Conservation (phyloP, 2,888 invertebrate genomes). For the Ormyrus pomaceus region DNA sequence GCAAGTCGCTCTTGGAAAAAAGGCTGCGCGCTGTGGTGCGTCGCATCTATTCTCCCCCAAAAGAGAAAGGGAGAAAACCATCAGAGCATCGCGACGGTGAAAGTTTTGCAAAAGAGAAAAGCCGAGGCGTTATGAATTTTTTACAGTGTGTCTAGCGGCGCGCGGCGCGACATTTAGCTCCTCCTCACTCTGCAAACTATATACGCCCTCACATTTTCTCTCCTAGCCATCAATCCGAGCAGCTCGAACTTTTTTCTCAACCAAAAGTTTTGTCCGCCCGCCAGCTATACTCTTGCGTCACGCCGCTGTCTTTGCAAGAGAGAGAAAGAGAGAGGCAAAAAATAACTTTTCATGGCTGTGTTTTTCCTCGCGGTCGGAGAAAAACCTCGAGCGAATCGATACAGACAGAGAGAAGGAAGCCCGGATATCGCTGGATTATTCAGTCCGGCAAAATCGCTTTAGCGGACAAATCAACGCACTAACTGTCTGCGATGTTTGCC, state of each 20-base stretch:
- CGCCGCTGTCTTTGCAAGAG: constrained; percentile 19
- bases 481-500: constrained; percentile 18
- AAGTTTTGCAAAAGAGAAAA: constrained; percentile 46
- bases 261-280: constrained; percentile 24
- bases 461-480: constrained; percentile 22
- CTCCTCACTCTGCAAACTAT: background rate
- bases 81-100: background rate
- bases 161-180: constrained; percentile 35
- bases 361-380: constrained; percentile 36
- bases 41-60: no score
- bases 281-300: constrained; percentile 34
- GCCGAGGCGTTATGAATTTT: constrained; percentile 47
- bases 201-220: background rate
- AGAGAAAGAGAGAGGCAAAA: background rate
- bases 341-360: constrained; percentile 48
- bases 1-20: no score
- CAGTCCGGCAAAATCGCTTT: constrained; percentile 18
- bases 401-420: background rate
- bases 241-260: constrained; percentile 23
- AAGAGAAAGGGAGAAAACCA: background rate
- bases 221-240: constrained; percentile 49
- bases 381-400: background rate
- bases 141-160: constrained; percentile 36
- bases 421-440: constrained; percentile 49
- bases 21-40: no score